Evolutionary conservation across 2,113 vertebrate species (phyloP).

Genomic region (Oryctolagus cuniculus): DNA sequence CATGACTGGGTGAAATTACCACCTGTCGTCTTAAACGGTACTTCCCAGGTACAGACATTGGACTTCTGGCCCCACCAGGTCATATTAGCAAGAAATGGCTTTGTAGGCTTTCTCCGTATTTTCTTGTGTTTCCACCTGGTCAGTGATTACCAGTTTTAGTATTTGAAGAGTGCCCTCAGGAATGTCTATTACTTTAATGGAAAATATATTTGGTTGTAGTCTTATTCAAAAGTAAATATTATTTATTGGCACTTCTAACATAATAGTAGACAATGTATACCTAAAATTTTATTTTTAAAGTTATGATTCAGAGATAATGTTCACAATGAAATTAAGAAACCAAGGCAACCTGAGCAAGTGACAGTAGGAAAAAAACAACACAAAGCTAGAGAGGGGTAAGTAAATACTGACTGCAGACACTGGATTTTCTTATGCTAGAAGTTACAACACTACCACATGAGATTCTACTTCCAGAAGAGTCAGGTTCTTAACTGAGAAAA

Average conservation of each 20-base stretch:
- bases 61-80: background rate
- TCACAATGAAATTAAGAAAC: background rate
- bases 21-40: background rate
- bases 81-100: background rate
- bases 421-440: background rate
- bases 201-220: background rate
- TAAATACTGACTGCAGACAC: background rate
- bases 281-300: background rate
- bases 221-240: background rate
- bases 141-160: background rate
- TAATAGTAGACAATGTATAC: background rate
- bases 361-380: background rate
- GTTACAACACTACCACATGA: background rate
- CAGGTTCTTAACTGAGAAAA: background rate
- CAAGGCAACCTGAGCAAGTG: background rate
- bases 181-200: background rate
- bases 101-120: background rate
- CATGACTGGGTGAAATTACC: background rate
- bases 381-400: background rate
- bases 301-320: background rate
- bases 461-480: background rate
- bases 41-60: background rate
- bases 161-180: background rate
- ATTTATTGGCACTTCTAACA: background rate
- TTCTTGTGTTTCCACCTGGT: background rate